Evolutionary conservation across 2,888 invertebrate genomes (phyloP).

Genomic region (Liodrosophila aerea): DNA sequence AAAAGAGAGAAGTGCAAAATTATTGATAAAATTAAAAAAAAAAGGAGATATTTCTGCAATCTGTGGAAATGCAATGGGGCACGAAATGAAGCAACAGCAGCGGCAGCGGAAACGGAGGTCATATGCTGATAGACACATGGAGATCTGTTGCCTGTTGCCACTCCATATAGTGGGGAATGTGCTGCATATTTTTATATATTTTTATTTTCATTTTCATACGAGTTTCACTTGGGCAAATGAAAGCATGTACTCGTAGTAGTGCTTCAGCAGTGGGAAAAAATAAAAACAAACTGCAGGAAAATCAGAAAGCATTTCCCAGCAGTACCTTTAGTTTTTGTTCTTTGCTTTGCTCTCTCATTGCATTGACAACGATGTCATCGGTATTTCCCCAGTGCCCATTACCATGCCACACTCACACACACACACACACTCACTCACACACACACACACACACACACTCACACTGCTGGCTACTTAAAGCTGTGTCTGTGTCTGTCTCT

Average conservation of each 20-base stretch:
- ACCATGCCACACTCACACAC: conserved; percentile 50
- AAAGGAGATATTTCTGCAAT: background rate
- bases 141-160: background rate
- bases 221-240: conserved; percentile 40
- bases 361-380: conserved; percentile 55
- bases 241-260: conserved; percentile 38
- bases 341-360: conserved; percentile 10
- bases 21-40: no score
- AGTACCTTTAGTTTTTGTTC: conserved; percentile 10
- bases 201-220: no score
- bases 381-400: conserved; percentile 39
- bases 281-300: conserved; percentile 15
- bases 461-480: conserved; percentile 56
- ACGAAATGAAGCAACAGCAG: background rate
- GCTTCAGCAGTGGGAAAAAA: conserved; percentile 10
- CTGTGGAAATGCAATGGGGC: conserved; percentile 3
- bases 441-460: no score
- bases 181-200: conserved; percentile 31
- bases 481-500: conserved; percentile 8
- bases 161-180: conserved; percentile 18
- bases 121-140: conserved; percentile 12
- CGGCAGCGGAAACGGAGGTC: conserved; percentile 14
- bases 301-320: conserved; percentile 23
- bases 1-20: background rate
- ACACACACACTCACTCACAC: no score